phyloP scores from a whole-genome alignment of 2,113 vertebrate genomes.

The Patagioenas fasciata region DNA sequence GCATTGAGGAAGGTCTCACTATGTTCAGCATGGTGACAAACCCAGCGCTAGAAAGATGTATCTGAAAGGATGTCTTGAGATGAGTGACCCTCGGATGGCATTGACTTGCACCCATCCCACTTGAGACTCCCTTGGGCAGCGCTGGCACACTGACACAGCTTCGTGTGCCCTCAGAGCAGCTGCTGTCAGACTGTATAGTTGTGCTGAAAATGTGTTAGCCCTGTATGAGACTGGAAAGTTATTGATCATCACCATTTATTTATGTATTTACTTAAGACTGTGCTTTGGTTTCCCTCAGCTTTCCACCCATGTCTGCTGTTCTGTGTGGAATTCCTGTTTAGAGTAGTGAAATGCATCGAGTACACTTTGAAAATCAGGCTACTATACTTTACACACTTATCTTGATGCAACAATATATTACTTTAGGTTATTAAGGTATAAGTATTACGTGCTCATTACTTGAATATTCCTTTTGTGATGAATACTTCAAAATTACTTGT shows the following conservation, averaged over 20 bases:
- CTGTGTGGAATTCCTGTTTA: background rate
- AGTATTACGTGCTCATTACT: background rate
- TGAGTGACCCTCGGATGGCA: background rate
- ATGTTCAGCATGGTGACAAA: background rate
- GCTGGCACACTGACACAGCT: slow-evolving; percentile 18
- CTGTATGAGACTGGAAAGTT: background rate
- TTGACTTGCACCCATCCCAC: background rate
- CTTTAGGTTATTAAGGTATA: background rate
- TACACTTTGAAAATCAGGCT: background rate
- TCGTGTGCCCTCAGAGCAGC: background rate
- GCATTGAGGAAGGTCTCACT: background rate
- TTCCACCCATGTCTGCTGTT: background rate
- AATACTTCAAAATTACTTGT: background rate
- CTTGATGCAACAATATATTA: background rate
- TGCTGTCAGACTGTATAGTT: background rate
- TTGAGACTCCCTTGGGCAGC: background rate
- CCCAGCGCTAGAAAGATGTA: fast-evolving
- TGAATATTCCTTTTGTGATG: background rate
- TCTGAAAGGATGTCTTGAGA: background rate
- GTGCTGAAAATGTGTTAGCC: background rate
- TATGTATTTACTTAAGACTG: background rate
- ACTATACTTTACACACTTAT: background rate
- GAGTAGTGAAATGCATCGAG: background rate
- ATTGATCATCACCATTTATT: slow-evolving; percentile 24
- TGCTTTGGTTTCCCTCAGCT: background rate